Percentiles rank a stretch among this genome's conserved stretches.
phyloP scores from a whole-genome alignment of 2,113 vertebrate species.

The Trichechus manatus region DNA sequence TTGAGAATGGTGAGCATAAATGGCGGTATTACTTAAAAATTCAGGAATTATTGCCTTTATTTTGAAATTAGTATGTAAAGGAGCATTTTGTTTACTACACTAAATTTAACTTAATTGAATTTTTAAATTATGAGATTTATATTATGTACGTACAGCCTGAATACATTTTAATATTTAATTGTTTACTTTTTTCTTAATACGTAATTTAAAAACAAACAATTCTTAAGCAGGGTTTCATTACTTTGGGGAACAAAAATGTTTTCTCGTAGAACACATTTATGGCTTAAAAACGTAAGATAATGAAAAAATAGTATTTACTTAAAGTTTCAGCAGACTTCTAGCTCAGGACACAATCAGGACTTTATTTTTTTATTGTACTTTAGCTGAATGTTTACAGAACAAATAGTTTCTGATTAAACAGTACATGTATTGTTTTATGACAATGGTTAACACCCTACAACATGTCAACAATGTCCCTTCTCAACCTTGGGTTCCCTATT shows the following conservation, averaged over 20 bases:
- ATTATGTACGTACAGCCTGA: background rate
- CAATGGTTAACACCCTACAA: too few species aligned
- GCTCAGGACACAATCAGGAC: background rate
- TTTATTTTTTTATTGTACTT: background rate
- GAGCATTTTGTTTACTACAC: constrained; percentile 13
- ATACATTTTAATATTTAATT: constrained; percentile 62
- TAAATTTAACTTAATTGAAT: background rate
- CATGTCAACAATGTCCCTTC: too few species aligned
- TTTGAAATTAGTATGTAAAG: constrained; percentile 39
- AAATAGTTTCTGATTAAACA: too few species aligned
- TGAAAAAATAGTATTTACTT: background rate
- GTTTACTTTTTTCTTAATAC: constrained; percentile 20
- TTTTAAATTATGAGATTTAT: constrained; percentile 63
- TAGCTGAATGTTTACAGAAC: too few species aligned
- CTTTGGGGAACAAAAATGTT: background rate
- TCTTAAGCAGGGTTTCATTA: constrained; percentile 48
- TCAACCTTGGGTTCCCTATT: too few species aligned
- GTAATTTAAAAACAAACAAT: constrained; percentile 37
- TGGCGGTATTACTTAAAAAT: background rate
- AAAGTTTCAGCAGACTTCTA: constrained; percentile 12
- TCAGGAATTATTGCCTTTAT: background rate
- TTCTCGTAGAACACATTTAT: constrained; percentile 14
- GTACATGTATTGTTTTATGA: too few species aligned
- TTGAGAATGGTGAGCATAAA: background rate
- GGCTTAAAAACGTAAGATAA: background rate